Base-by-base conservation (phyloP, 2,888 invertebrate species). In the Drosophila pseudotakahashii region DNA sequence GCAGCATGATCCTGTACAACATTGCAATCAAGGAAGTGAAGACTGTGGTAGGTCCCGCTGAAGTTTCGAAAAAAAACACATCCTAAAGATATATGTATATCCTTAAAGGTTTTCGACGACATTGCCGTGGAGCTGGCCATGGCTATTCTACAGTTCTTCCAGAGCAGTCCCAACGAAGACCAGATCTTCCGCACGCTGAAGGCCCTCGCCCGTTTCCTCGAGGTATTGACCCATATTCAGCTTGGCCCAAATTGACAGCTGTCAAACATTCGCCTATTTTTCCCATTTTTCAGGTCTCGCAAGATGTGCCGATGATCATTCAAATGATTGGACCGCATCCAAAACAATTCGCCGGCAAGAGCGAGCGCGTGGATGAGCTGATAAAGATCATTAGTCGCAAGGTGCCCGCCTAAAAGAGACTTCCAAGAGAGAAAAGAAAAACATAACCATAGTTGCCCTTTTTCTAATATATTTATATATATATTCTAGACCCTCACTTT, bases 11-110 rank as follows among this genome's bases (percentile, higher is more conserved):
- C 77, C 94, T 98, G 83, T 96, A 97, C 93, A 98, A 98, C 93
- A 93, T 98, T 88, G 97, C 97, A 91, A 96, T 96, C 94, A 98
- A 97, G 95, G 98, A 98, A 96, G 97, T 98, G 94, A 98, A 97
- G 95, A 97, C 97, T 92, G 97, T 98, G 96, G 97, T 97, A 95
- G 26, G 51, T 30, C 7, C n/a, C 0, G 10, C 0, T 7, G 0
- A 19, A 10, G 4, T 26, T 0, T 5, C n/a, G n/a, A 6, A 11
- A 9, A 23, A 16, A 9, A 1, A 26, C 3, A 4, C 7, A 9
- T 9, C 2, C 16, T 13, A 11, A 30, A 0, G 7, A 6, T 19
- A 7, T 11, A 14, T 26, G 3, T 11, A 14, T 7, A 32, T 5
- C 1, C n/a, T 7, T 89, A 71, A 92, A 98, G 98, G 97, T 98